Evolutionary conservation across 2,113 vertebrate genomes (phyloP), one percentile per base, ranked within the genome.

Genomic region (Synodontis membranacea): DNA sequence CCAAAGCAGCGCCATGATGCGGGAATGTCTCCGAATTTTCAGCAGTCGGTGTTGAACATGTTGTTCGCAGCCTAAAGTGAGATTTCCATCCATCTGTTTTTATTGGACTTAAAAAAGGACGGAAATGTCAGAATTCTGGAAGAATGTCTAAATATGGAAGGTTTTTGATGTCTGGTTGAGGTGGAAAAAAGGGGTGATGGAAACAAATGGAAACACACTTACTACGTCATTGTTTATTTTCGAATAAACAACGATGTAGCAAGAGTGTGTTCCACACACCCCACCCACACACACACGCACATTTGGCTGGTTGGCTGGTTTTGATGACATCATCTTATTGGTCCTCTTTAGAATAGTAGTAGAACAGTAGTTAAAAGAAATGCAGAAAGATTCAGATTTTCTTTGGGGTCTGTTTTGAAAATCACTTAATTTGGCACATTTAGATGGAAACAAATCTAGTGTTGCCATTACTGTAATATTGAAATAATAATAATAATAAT

Each of bases 191-290:
- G 78, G 34, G 78, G 78, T 80, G 78, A 80, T 80, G 78, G 78
- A 54, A 80, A 80, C 78, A 58, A 39, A 80, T 39, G 52, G 31
- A 80, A 54, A 58, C 52, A 39, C 52, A 37, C 31, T 37, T 21
- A 31, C 19, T 80, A 62, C 80, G 58, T 82, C 58, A 82, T 48
- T 82, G 80, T 82, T 82, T 82, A 82, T 64, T 82, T 82, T 62
- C 8, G 58, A 82, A 62, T 82, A 82, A 66, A 82, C 80, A 62
- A 66, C 58, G 39, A 75, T 56, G 34, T 68, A 58, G 68, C 12
- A 52, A 84, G 23, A 37, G 66, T n/a, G 39, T 72, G 84, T 64
- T 80, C 58, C 84, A 64, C 80, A n/a, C 14, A 28, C 25, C 11
- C 14, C 4, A 25, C 9, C 23, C 54, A 75, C 25, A n/a, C 42